Base-by-base conservation (phyloP, 2,888 invertebrate genomes). In the Drosophila pegasa region DNA sequence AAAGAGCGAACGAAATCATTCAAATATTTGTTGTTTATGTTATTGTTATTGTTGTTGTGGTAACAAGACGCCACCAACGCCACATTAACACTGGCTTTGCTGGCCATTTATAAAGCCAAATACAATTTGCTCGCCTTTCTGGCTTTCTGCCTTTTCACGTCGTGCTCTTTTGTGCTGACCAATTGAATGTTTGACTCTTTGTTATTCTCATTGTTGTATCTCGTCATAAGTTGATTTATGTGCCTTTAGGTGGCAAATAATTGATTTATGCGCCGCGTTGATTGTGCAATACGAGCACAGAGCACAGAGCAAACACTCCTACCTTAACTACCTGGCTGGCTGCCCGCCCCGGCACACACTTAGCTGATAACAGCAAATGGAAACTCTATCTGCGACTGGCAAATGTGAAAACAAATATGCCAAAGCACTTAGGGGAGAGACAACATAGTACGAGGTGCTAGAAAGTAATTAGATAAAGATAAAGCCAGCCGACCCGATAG, bases 61-160 rank as follows among this genome's bases (percentile, higher is more conserved):
- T 87, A 87, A 84, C 83, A 77, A 87, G 88, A 85, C 76, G 70
- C 76, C 83, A 69, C 74, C 83, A 87, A 82, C 88, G 79, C 85
- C 76, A 73, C 71, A 85, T 85, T 87, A 85, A 80, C 88, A 73
- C 27, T 43, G 75, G 75, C 75, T 85, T 77, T 77, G 77, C 68
- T 68, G 67, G 71, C 74, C 86, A 79, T 85, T 84, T 80, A 77
- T 58, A 63, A 45, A 65, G 66, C 69, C 66, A 66, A 56, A 57
- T 52, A 65, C 70, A 78, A 80, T 77, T 78, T 78, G 81, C 74
- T 80, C 65, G 73, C 50, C 78, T 64, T 66, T 74, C 22, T 65
- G 47, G 35, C 40, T 56, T 71, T 52, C 56, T 71, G 50, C 50
- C 50, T 35, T 50, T 50, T 50, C 35, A 50, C 35, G 50, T 33